Percentiles rank a stretch among this genome's conserved stretches.
Conservation (phyloP, 2,113 vertebrate genomes). For the Zosterops hypoxanthus region DNA sequence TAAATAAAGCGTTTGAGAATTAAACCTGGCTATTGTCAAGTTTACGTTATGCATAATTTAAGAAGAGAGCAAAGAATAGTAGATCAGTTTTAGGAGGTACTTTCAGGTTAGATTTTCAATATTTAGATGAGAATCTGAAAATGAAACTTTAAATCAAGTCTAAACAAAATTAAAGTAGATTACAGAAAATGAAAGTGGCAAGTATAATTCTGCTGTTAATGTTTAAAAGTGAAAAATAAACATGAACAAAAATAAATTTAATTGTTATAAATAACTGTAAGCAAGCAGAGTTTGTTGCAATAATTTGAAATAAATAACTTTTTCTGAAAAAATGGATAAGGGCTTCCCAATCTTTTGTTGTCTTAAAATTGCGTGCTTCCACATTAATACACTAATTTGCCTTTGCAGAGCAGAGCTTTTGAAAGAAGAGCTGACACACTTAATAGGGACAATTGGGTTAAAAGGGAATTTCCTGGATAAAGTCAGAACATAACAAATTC, state of each 20-base stretch:
- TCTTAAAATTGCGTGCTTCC: background rate
- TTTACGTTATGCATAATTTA: background rate
- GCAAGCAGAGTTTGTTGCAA: background rate
- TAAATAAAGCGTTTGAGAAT: background rate
- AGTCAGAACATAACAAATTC: constrained; percentile 45
- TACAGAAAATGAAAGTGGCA: background rate
- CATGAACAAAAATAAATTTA: background rate
- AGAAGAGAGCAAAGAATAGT: background rate
- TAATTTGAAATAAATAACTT: background rate
- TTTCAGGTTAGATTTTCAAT: background rate
- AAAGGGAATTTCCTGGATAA: constrained; percentile 61
- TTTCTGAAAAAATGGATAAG: background rate
- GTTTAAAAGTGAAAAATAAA: background rate
- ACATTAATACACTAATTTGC: constrained; percentile 5
- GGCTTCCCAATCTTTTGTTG: background rate
- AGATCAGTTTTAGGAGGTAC: background rate
- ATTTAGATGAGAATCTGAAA: background rate
- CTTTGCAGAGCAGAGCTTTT: constrained; percentile 8
- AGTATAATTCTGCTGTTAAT: background rate
- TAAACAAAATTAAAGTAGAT: background rate
- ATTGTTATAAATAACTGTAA: background rate
- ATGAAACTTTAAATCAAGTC: constrained; percentile 6
- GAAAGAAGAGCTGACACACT: constrained; percentile 45
- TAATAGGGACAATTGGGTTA: constrained; percentile 60
- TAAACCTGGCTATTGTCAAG: background rate